Percentiles rank a stretch among this genome's conserved stretches.
Evolutionary conservation across 2,113 vertebrate species (phyloP).

Genomic region (Zootoca vivipara): DNA sequence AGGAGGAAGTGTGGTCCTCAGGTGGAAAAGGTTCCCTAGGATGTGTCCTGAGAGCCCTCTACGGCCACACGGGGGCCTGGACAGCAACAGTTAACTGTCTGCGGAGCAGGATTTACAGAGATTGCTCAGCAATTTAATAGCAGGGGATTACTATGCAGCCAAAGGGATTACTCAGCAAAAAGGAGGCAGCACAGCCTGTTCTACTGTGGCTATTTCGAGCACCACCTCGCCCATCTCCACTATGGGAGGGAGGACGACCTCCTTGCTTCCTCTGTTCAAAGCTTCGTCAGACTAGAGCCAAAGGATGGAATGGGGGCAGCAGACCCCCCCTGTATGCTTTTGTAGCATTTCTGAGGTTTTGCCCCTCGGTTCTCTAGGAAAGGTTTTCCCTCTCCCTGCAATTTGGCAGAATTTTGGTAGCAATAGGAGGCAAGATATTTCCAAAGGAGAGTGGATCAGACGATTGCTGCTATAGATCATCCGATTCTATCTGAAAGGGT

Average conservation of each 20-base stretch:
- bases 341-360: background rate
- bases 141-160: background rate
- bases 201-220: background rate
- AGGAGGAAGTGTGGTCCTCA: too few relatives aligned
- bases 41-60: background rate
- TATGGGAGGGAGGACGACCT: background rate
- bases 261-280: background rate
- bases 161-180: background rate
- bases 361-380: background rate
- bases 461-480: background rate
- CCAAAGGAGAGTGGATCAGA: background rate
- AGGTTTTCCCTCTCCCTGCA: background rate
- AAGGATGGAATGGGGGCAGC: background rate
- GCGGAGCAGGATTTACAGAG: background rate
- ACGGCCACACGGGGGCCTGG: background rate
- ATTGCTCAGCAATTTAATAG: slow-evolving; percentile 21
- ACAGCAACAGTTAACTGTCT: background rate
- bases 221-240: background rate
- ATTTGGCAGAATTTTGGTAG: background rate
- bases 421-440: background rate
- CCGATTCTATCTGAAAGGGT: background rate
- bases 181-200: background rate
- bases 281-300: background rate
- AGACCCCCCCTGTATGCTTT: too few relatives aligned
- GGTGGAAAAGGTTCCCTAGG: too few relatives aligned